Percentiles rank a stretch among this genome's conserved stretches.
These are phyloP conservation scores for Keiferia lycopersicella DNA, from an alignment of 2,888 invertebrate genomes.

Conservation along the genomic window DNA sequence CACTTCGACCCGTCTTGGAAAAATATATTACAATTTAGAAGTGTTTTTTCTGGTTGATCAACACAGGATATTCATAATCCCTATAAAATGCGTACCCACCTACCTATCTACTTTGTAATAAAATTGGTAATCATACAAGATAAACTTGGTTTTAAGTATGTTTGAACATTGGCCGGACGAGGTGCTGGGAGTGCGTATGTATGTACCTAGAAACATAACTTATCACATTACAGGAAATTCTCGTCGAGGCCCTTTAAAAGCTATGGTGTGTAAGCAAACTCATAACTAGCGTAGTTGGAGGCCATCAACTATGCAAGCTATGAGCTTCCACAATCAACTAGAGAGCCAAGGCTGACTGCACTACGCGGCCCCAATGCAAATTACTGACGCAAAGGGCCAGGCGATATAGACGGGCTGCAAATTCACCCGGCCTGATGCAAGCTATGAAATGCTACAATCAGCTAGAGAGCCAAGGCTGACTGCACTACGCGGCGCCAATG, in stretches of 20 bases:
- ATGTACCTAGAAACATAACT: background rate
- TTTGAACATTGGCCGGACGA: too few relatives aligned
- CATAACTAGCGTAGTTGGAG: background rate
- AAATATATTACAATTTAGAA: too few relatives aligned
- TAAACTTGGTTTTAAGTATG: too few relatives aligned
- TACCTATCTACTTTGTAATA: too few relatives aligned
- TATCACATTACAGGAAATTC: background rate
- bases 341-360: constrained; percentile 7
- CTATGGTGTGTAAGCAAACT: background rate
- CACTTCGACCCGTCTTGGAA: too few relatives aligned
- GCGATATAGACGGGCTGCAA: background rate
- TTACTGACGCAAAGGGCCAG: background rate
- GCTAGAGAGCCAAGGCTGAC: background rate
- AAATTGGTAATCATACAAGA: too few relatives aligned
- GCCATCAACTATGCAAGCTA: constrained; percentile 1
- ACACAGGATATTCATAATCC: too few relatives aligned
- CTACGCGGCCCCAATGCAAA: constrained; percentile 5
- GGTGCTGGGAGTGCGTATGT: too few relatives aligned
- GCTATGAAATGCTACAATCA: background rate
- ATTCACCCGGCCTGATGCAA: background rate
- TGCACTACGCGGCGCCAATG: constrained; percentile 1
- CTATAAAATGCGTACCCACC: too few relatives aligned
- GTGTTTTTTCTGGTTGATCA: too few relatives aligned
- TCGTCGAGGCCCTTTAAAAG: background rate
- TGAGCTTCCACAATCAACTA: background rate